phyloP scores from a whole-genome alignment of 2,113 vertebrate genomes.

The Scolopax mira region DNA sequence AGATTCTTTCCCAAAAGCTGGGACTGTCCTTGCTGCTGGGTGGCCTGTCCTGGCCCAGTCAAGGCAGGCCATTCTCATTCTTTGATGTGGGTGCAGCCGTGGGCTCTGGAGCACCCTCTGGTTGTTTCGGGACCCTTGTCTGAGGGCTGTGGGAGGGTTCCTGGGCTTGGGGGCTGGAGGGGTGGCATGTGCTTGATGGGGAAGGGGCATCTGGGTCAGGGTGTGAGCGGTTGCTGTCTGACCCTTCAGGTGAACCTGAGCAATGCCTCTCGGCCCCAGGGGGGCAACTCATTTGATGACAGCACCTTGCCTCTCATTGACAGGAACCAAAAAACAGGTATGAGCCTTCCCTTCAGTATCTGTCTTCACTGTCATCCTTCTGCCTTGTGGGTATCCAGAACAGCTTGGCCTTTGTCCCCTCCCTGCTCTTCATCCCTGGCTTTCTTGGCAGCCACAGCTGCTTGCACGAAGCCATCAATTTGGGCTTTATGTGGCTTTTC shows the following conservation, averaged over 20 bases:
- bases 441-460: neutral
- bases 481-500: neutral
- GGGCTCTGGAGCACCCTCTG: neutral
- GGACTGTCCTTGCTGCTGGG: neutral
- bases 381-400: neutral
- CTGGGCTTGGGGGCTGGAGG: neutral
- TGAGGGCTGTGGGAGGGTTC: neutral
- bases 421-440: neutral
- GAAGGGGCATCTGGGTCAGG: neutral
- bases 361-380: neutral
- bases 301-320: constrained; percentile 94
- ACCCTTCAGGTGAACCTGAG: constrained; percentile 79
- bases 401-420: neutral
- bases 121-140: neutral
- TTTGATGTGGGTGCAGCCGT: fast-evolving
- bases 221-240: neutral
- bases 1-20: neutral
- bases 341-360: neutral
- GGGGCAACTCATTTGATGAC: constrained; percentile 85
- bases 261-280: constrained; percentile 78
- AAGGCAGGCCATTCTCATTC: fast-evolving
- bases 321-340: constrained; percentile 82
- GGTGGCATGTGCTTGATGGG: neutral
- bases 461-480: fast-evolving
- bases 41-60: neutral